phyloP scores from a whole-genome alignment of 2,888 invertebrate species.

The Miltochrista miniata region DNA sequence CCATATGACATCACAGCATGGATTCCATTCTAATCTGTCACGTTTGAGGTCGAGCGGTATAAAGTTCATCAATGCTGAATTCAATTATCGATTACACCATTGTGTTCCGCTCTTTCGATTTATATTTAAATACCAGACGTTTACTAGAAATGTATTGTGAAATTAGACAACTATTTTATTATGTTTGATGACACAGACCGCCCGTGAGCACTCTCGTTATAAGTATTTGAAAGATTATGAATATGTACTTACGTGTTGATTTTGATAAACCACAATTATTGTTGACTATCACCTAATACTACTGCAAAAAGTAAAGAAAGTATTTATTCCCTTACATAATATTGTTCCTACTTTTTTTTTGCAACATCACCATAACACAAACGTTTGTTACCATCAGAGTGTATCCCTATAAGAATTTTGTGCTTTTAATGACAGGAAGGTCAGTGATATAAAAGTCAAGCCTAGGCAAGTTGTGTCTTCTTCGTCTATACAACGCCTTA shows the following conservation, averaged over 20 bases:
- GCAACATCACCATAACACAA: too few relatives aligned
- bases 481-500: too few relatives aligned
- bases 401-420: too few relatives aligned
- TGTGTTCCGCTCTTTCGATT: conserved; percentile 81
- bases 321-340: too few relatives aligned
- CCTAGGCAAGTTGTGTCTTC: too few relatives aligned
- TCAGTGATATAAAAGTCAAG: too few relatives aligned
- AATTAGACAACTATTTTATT: conserved; percentile 72
- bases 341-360: too few relatives aligned
- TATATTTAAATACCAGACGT: conserved; percentile 82
- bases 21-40: conserved; percentile 83
- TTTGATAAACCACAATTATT: not conserved
- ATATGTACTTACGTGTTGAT: conserved; percentile 2
- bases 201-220: conserved; percentile 55
- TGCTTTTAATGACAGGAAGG: too few relatives aligned
- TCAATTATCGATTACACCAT: conserved; percentile 84
- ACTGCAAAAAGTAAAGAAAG: too few relatives aligned
- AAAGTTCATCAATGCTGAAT: conserved; percentile 84
- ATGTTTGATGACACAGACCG: conserved; percentile 71
- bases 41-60: conserved; percentile 80
- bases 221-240: conserved; percentile 34
- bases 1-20: conserved; percentile 50
- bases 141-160: conserved; percentile 81
- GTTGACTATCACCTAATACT: too few relatives aligned
- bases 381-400: too few relatives aligned